Percentiles rank a stretch among this genome's conserved stretches.
These are phyloP conservation scores for Scolopax rusticola DNA, from an alignment of 2,797 vertebrate genomes.

Conservation along the genomic window DNA sequence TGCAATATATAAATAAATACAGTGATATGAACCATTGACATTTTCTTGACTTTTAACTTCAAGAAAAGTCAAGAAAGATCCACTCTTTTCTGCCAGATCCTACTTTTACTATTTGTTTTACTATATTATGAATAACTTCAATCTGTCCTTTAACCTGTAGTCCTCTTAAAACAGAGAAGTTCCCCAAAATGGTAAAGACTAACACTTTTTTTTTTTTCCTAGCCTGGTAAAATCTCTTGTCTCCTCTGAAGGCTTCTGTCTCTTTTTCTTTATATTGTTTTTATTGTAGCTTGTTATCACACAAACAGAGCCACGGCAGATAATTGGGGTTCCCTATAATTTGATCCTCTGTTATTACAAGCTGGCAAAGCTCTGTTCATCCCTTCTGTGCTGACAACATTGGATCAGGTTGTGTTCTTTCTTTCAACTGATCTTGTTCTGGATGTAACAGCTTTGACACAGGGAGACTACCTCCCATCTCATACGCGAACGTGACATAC, in stretches of 20 bases:
- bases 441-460: neutral
- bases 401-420: neutral
- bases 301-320: rapidly evolving
- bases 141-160: neutral
- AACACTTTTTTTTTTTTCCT: neutral
- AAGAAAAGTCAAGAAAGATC: neutral
- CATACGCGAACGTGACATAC: neutral
- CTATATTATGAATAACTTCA: neutral
- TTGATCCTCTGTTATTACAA: neutral
- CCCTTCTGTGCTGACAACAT: neutral
- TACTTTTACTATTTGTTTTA: neutral
- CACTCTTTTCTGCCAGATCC: neutral
- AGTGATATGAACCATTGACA: neutral
- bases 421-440: neutral
- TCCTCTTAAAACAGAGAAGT: neutral
- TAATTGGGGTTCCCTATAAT: neutral
- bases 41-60: neutral
- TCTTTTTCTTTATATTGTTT: neutral
- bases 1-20: neutral
- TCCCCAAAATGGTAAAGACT: neutral
- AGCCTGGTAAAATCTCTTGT: neutral
- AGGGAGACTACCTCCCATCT: neutral
- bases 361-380: neutral
- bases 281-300: neutral
- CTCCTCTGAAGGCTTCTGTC: neutral